phyloP scores from a whole-genome alignment of 2,888 invertebrate species.

The Hyalella azteca region DNA sequence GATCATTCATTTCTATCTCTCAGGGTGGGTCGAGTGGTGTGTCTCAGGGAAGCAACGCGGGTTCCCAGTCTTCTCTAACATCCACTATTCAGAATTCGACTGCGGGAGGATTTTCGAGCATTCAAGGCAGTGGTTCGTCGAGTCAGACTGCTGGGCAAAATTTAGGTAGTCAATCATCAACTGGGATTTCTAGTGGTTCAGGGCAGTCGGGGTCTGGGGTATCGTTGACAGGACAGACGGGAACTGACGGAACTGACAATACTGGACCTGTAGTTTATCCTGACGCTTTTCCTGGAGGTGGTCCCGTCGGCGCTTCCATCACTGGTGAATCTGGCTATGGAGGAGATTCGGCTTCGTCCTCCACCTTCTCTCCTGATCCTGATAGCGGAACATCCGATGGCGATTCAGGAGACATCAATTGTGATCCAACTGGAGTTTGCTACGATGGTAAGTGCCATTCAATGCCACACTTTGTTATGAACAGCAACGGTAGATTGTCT shows the following conservation, averaged over 20 bases:
- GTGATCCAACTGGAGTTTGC: slow-evolving; percentile 92
- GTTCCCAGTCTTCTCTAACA: slow-evolving; percentile 11
- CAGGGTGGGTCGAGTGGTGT: not conserved
- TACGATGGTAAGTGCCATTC: slow-evolving; percentile 85
- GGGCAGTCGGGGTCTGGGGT: slow-evolving; percentile 48
- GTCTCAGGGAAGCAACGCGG: not conserved
- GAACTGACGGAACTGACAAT: slow-evolving; percentile 45
- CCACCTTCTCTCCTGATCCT: slow-evolving; percentile 22
- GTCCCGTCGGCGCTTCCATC: slow-evolving; percentile 3
- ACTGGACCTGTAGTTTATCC: slow-evolving; percentile 27
- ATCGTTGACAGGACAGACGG: not conserved
- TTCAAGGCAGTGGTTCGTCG: slow-evolving; percentile 43
- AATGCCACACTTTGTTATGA: no score
- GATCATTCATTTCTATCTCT: not conserved
- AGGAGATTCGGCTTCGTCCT: slow-evolving; percentile 28
- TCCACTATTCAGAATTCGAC: not conserved
- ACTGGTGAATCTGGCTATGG: slow-evolving; percentile 20
- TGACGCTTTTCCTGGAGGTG: slow-evolving; percentile 40
- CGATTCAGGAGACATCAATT: slow-evolving; percentile 77
- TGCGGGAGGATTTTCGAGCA: slow-evolving; percentile 42
- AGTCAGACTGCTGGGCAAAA: not conserved
- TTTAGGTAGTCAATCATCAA: slow-evolving; percentile 18
- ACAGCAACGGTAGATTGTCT: no score
- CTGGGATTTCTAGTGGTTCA: slow-evolving; percentile 49
- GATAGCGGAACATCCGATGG: not conserved